Percentiles rank a stretch among this genome's conserved stretches.
phyloP scores from a whole-genome alignment of 1,140 invertebrate genomes.

The Aethina tumida region DNA sequence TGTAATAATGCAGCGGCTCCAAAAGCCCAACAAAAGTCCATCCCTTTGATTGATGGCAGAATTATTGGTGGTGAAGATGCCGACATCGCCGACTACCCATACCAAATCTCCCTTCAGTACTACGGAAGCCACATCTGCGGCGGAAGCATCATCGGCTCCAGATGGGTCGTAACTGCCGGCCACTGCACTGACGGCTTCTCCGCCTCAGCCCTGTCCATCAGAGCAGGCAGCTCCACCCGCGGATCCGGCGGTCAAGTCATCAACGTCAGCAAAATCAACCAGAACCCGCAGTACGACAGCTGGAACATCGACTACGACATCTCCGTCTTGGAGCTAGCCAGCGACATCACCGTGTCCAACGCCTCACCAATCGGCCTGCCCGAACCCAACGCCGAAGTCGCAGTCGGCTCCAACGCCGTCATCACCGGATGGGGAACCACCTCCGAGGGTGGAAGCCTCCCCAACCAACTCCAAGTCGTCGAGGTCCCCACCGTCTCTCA shows the following conservation, averaged over 20 bases:
- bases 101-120: conserved; percentile 46
- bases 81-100: conserved; percentile 40
- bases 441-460: conserved; percentile 8
- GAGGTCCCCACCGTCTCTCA: conserved; percentile 34
- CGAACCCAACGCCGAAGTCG: conserved; percentile 8
- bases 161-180: conserved; percentile 54
- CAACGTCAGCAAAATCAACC: no score
- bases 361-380: no score
- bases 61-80: conserved; percentile 38
- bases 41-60: conserved; percentile 19
- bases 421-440: conserved; percentile 33
- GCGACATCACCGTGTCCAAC: no score
- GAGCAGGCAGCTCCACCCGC: no score
- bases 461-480: conserved; percentile 38
- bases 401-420: conserved; percentile 12
- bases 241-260: no score
- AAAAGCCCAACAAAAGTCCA: no score
- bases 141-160: conserved; percentile 46
- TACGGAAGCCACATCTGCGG: conserved; percentile 48
- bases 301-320: no score
- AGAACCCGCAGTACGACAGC: no score
- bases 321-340: no score
- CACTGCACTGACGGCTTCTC: conserved; percentile 44
- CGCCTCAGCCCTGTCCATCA: conserved; percentile 1
- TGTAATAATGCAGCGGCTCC: no score